Percentiles rank a stretch among this genome's conserved stretches.
Evolutionary conservation across 2,888 invertebrate species (phyloP).

Genomic region (Stenurella melanura): DNA sequence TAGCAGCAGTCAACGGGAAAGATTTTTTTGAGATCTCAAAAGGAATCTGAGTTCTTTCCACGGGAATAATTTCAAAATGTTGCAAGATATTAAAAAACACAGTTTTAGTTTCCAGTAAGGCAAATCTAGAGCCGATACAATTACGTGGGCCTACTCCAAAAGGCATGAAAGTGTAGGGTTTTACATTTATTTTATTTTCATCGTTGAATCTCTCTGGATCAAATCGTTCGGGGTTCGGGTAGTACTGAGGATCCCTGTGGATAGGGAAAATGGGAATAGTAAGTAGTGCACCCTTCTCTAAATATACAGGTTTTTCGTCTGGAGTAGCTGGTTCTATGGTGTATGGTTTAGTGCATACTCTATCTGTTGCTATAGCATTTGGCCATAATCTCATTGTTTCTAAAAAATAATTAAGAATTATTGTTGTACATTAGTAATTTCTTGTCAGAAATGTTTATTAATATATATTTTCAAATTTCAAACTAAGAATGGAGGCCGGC

Average conservation of each 20-base stretch:
- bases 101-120: slow-evolving; percentile 68
- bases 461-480: too few relatives aligned
- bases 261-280: slow-evolving; percentile 66
- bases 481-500: too few relatives aligned
- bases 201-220: slow-evolving; percentile 68
- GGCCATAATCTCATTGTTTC: slow-evolving; percentile 76
- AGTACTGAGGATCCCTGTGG: slow-evolving; percentile 71
- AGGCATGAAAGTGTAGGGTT: slow-evolving; percentile 74
- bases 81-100: slow-evolving; percentile 61
- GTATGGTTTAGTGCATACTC: slow-evolving; percentile 70
- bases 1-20: slow-evolving; percentile 58
- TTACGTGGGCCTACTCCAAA: slow-evolving; percentile 75
- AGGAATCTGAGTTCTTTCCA: slow-evolving; percentile 64
- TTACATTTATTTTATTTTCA: slow-evolving; percentile 68
- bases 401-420: slow-evolving; percentile 72
- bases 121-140: slow-evolving; percentile 73
- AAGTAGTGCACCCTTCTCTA: slow-evolving; percentile 63
- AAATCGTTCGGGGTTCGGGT: slow-evolving; percentile 71
- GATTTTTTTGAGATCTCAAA: slow-evolving; percentile 56
- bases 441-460: too few relatives aligned
- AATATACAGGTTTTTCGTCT: slow-evolving; percentile 28
- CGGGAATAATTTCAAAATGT: slow-evolving; percentile 62
- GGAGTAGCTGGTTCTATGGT: slow-evolving; percentile 61
- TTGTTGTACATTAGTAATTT: neutral
- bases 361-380: slow-evolving; percentile 73